phyloP scores from a whole-genome alignment of 2,797 vertebrate species.

The Manis javanica region DNA sequence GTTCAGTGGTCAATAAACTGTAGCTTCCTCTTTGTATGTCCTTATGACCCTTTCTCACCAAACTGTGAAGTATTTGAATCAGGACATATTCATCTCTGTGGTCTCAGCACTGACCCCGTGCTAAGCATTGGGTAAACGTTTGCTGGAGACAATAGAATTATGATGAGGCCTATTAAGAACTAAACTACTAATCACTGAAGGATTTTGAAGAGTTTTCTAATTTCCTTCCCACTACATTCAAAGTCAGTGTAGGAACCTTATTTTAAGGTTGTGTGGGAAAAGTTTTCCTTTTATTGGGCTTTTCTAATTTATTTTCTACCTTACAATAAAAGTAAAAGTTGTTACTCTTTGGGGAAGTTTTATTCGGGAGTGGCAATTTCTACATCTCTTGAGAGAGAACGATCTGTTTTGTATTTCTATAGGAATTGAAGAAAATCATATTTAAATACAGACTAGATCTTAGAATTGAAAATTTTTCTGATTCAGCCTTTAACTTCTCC shows the following conservation, averaged over 20 bases:
- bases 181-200: not conserved
- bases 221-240: not conserved
- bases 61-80: not conserved
- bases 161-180: not conserved
- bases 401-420: conserved; percentile 28
- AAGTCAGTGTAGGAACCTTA: not conserved
- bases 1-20: not conserved
- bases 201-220: not conserved
- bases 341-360: conserved; percentile 12
- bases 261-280: not conserved
- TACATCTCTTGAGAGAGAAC: conserved; percentile 37
- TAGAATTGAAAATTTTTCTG: conserved; percentile 48
- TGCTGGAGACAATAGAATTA: not conserved
- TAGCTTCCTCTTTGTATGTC: not conserved
- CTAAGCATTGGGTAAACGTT: not conserved
- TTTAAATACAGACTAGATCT: conserved; percentile 51
- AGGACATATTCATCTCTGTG: not conserved
- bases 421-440: conserved; percentile 59
- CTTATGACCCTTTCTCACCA: not conserved
- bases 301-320: conserved; percentile 46
- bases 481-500: conserved; percentile 20
- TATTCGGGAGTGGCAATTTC: conserved; percentile 45
- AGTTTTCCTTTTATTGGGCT: not conserved
- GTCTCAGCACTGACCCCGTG: not conserved
- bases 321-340: not conserved